Base-by-base conservation (phyloP, 2,797 vertebrate genomes). In the Alca torda region DNA sequence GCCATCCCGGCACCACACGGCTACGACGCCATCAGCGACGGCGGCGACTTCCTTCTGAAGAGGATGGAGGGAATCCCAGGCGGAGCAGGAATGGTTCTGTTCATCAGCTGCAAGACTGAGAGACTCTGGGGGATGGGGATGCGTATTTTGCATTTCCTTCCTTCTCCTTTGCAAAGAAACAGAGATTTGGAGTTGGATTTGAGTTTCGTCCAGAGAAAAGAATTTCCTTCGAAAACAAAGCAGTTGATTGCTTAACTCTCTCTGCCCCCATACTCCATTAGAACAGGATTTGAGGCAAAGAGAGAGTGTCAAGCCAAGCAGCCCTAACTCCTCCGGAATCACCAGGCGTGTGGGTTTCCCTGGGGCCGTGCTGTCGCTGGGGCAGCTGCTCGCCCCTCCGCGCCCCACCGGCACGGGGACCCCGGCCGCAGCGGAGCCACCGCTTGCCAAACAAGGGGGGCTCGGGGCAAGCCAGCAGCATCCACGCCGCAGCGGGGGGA, bases 1-100 rank as follows among this genome's bases (percentile, higher is more conserved):
- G 70, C 21, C 31, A 2, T 43, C 0, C 43, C 6, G 2, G 53
- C 74, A 60, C 21, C 56, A 16, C 20, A 0, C 0, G 0, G 31
- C 69, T 16, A 7, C 4, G 0, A 23, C 21, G 0, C 41, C 48
- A 18, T 5, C 25, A 19, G 50, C 15, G 7, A 26, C 3, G 0
- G 8, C 73, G 24, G 39, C 2, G 0, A 37, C 31, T 4, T 30
- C 87, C 46, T 25, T 8, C 43, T 8, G 0, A 46, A 2, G 39
- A 64, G 82, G 43, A 95, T 65, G 51, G 86, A 81, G 87, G 94
- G 89, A 96, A 94, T 90, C 89, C 90, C 95, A 50, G 89, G 80
- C 74, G 0, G 1, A 87, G 63, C 82, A 65, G 90, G 70, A 64
- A 30, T 6, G 61, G 45, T 50, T 89, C 80, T 78, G 77, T 56